Conservation (phyloP, 2,797 vertebrate species). For the Malacoctenus gilli region DNA sequence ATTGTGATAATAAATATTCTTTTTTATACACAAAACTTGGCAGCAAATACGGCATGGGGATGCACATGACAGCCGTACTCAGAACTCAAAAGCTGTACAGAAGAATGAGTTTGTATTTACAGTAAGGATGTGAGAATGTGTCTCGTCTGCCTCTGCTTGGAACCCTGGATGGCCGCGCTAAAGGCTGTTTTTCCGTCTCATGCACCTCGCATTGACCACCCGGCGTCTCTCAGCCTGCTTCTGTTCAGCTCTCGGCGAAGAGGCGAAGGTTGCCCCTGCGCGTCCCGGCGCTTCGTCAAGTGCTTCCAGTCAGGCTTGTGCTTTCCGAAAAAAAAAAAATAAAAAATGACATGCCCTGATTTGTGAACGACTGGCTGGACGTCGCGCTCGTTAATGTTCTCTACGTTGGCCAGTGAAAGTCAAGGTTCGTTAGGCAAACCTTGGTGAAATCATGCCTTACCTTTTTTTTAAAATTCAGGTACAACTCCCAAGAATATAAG, state of each 20-base stretch:
- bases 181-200: conserved; percentile 71
- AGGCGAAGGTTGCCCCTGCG: too few species aligned
- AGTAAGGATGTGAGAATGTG: conserved; percentile 77
- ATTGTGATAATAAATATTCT: conserved; percentile 79
- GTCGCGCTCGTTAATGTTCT: conserved; percentile 61
- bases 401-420: conserved; percentile 61
- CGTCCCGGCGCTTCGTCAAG: too few species aligned
- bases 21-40: conserved; percentile 87
- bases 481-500: conserved; percentile 64
- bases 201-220: conserved; percentile 65
- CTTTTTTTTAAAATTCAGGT: conserved; percentile 46
- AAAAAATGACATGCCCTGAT: conserved; percentile 77
- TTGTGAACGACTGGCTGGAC: conserved; percentile 72
- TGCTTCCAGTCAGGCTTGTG: conserved; percentile 76
- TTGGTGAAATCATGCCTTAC: conserved; percentile 66
- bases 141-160: conserved; percentile 71
- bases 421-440: conserved; percentile 62
- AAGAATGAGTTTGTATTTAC: conserved; percentile 88
- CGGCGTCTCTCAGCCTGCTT: conserved; percentile 47
- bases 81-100: conserved; percentile 90
- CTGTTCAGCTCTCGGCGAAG: conserved; percentile 44
- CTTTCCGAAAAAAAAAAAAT: too few species aligned
- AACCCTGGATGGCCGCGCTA: conserved; percentile 67
- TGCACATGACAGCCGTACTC: conserved; percentile 83
- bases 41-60: conserved; percentile 84